Evolutionary conservation across 2,113 vertebrate species (phyloP).

Genomic region (Rattus rattus): DNA sequence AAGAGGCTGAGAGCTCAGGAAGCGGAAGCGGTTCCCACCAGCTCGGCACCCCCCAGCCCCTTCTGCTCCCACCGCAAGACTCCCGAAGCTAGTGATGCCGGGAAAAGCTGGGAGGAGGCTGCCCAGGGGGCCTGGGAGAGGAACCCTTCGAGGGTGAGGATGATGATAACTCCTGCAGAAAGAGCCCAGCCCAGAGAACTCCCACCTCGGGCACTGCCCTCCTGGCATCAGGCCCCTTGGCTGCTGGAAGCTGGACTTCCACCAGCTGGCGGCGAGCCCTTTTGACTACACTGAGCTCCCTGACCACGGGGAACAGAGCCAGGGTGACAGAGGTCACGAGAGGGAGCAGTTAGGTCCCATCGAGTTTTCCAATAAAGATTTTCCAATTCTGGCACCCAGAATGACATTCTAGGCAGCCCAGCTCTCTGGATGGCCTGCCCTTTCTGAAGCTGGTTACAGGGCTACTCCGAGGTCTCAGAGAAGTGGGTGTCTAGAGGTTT

Average conservation of each 20-base stretch:
- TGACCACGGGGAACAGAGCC: slow-evolving; percentile 46
- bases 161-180: slow-evolving; percentile 42
- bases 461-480: not conserved
- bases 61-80: slow-evolving; percentile 59
- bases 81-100: slow-evolving; percentile 49
- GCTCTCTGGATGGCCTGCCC: not conserved
- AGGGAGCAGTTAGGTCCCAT: slow-evolving; percentile 2
- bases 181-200: not conserved
- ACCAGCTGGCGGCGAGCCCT: slow-evolving; percentile 72
- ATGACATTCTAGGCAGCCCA: not conserved
- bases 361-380: not conserved
- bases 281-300: not conserved
- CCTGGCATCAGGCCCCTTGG: slow-evolving; percentile 71
- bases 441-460: not conserved
- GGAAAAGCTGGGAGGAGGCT: slow-evolving; percentile 64
- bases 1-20: slow-evolving; percentile 78
- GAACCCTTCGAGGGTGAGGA: not conserved
- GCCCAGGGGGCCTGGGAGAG: not conserved
- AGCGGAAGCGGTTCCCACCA: slow-evolving; percentile 70
- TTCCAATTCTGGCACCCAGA: not conserved
- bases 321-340: not conserved
- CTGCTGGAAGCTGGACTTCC: slow-evolving; percentile 65
- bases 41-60: slow-evolving; percentile 31
- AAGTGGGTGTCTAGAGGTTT: accelerated
- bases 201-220: slow-evolving; percentile 63